Base-by-base conservation (phyloP, 2,888 invertebrate genomes). In the Anorthoa munda region DNA sequence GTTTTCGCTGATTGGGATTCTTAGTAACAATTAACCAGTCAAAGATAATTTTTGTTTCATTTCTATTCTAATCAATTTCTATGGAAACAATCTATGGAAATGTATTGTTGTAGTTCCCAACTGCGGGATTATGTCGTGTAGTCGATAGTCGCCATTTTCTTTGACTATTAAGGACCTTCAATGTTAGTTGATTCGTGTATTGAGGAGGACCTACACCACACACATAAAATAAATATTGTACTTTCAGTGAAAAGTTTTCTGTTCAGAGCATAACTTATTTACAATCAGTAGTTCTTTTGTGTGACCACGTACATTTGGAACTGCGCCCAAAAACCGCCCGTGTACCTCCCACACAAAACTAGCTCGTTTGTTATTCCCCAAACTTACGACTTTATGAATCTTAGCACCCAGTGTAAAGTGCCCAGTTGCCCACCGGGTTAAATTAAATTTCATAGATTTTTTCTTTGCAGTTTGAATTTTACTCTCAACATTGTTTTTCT, bases 351-450 rank as follows among this genome's bases (percentile, higher is more conserved):
- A 50, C 64, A 67, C 65, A 66, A 72, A 83, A 85, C 81, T 77
- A 77, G 65, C 75, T 72, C 60, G 26, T 74, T 65, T 66, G 65
- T 83, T 68, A 83, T 83, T 75, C 74, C 53, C 56, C n/a, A 73
- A 86, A 86, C 84, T 79, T 77, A 59, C 23, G 71, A 87, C 72
- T 85, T 84, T 78, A 77, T 79, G 73, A 87, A 85, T 84, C 73
- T 81, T 78, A 77, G 61, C 68, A 55, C 39, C 60, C 58, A 46
- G 39, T 69, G n/a, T 74, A 61, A 70, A 68, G 26, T 72, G 63
- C 45, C 68, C 63, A 73, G 51, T 66, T 71, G 63, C 46, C 68
- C 63, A 72, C 51, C 68, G 68, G 78, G 73, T 77, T 79, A 84
- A 79, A 84, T 79, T 84, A 79, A 75, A 86, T 75, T 58, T 73